Percentiles rank a stretch among this genome's conserved stretches.
phyloP scores from a whole-genome alignment of 2,113 vertebrate genomes.

The Hyperoodon ampullatus region DNA sequence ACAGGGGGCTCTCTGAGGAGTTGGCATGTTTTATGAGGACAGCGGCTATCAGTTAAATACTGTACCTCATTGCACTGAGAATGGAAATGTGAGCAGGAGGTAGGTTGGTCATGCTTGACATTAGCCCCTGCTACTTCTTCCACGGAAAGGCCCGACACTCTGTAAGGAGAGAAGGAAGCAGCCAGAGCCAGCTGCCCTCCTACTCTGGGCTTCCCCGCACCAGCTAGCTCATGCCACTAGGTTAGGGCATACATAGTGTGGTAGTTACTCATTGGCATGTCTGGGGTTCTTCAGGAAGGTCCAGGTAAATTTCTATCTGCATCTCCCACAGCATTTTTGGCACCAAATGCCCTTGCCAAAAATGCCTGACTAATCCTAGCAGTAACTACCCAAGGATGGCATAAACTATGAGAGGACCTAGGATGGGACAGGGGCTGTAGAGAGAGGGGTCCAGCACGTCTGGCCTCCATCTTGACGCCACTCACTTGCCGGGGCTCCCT shows the following conservation, averaged over 20 bases:
- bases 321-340: constrained; percentile 5
- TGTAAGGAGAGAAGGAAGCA: not conserved
- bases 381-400: not conserved
- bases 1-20: not conserved
- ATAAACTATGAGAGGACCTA: not conserved
- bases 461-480: not conserved
- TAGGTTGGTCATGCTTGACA: not conserved
- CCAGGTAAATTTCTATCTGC: not conserved
- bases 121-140: not conserved
- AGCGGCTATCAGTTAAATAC: constrained; percentile 25
- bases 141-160: not conserved
- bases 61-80: not conserved
- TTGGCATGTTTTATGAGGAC: not conserved
- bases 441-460: not conserved
- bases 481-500: not conserved
- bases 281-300: constrained; percentile 10
- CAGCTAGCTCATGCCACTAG: not conserved
- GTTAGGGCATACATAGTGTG: not conserved
- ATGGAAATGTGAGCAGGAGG: not conserved
- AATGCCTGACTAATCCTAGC: not conserved
- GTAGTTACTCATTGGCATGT: not conserved
- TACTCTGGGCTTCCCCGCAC: not conserved
- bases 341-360: not conserved
- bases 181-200: not conserved
- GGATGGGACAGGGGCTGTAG: not conserved